Base-by-base conservation (phyloP, 2,797 vertebrate genomes). In the Chloroceryle inda region DNA sequence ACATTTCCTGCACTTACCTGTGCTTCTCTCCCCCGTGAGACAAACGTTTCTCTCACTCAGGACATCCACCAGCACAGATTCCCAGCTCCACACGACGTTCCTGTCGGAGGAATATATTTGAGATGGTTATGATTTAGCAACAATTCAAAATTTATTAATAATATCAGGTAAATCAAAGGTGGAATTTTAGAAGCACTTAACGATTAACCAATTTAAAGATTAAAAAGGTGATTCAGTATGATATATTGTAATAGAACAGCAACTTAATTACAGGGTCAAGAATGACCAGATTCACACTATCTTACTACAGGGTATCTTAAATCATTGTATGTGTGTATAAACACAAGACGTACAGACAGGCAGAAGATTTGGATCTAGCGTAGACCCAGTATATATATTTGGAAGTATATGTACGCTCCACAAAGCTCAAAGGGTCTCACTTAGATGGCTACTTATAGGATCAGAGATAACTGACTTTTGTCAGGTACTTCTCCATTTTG, bases 1-100 rank as follows among this genome's bases (percentile, higher is more conserved):
- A 33, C 19, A 13, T 0, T 2, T 33, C 11, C 29, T 53, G 9
- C 0, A 0, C n/a, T 86, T 19, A 50, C 15, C 8, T 47, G 31
- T 13, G 26, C 9, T 68, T 61, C 33, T 47, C 0, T 61, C 19
- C 23, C 71, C 29, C 63, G 16, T 31, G 5, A 82, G 21, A 37
- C 9, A 71, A 67, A 20, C 2, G 69, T 67, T 75, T 80, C 31
- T 76, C 22, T 56, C 0, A 1, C 11, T 64, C 19, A 17, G 11
- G 11, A 20, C 3, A 1, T 26, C 63, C 49, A 5, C 33, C 37
- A 11, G 40, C 31, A 13, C 63, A n/a, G 23, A 38, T 62, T 58
- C 22, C 29, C 15, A 11, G 26, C 37, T 45, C 18, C 27, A 4
- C 0, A 2, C 26, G 20, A 18, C 40, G 23, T 40, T 6, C 6